A percentile compares a stretch with the other conserved stretches of the same genome.
These are phyloP conservation scores for Drosophila eohydei DNA, from an alignment of 2,888 invertebrate species.

Conservation along the genomic window DNA sequence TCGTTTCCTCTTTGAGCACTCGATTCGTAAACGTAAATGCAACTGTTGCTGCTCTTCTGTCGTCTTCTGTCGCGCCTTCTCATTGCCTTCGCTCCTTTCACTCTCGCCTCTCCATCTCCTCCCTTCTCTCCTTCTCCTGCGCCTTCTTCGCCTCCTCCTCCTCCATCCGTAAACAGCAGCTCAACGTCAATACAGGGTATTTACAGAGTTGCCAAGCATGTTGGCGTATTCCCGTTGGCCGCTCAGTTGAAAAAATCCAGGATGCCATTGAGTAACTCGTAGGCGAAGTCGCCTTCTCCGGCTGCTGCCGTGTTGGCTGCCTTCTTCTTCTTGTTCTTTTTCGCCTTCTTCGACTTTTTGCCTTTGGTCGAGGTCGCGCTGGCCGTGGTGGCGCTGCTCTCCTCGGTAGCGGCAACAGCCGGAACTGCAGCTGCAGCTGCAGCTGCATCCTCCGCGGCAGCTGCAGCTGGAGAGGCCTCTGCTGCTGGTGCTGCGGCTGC, in stretches of 20 bases:
- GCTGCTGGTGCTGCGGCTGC: constrained; percentile 41
- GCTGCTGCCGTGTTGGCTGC: constrained; percentile 71
- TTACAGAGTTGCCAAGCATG: constrained; percentile 79
- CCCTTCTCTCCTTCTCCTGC: neutral
- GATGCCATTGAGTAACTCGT: constrained; percentile 81
- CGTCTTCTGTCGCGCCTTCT: neutral
- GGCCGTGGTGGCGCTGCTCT: neutral
- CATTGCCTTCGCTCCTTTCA: neutral
- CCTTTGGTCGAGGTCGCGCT: constrained; percentile 56
- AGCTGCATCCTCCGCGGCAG: constrained; percentile 18
- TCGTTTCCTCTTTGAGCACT: neutral
- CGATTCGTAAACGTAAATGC: neutral
- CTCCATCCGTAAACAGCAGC: constrained; percentile 26
- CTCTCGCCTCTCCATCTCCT: neutral
- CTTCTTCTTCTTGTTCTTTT: constrained; percentile 83
- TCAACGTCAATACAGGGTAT: constrained; percentile 76
- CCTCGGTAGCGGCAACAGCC: constrained; percentile 30
- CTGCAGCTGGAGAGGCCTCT: constrained; percentile 27
- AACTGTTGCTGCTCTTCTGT: neutral
- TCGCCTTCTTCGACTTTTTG: constrained; percentile 75
- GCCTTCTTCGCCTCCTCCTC: neutral
- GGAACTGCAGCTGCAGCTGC: constrained; percentile 23
- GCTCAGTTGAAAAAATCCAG: constrained; percentile 83
- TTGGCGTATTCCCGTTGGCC: constrained; percentile 69
- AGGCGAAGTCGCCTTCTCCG: constrained; percentile 75